Evolutionary conservation across 2,888 invertebrate genomes (phyloP).

Genomic region (Mimumesa dahlbomi): DNA sequence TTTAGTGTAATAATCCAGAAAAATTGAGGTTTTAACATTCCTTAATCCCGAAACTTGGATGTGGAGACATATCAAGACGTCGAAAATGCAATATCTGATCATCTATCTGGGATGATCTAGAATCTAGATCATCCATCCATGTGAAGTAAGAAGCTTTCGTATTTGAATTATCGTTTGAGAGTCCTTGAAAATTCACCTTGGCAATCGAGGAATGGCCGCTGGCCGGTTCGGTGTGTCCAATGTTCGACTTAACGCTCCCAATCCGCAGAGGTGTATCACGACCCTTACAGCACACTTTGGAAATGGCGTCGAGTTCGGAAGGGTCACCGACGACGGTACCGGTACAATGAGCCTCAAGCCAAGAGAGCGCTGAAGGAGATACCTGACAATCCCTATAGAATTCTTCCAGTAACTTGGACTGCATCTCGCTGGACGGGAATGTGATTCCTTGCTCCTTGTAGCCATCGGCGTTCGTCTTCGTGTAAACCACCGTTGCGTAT

Average conservation of each 20-base stretch:
- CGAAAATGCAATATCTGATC: too few relatives aligned
- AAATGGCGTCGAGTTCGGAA: conserved; percentile 92
- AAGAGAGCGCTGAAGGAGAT: conserved; percentile 82
- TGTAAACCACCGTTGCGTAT: too few relatives aligned
- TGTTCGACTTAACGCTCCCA: conserved; percentile 95
- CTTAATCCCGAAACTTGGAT: too few relatives aligned
- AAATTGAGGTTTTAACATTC: too few relatives aligned
- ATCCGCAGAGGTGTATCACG: conserved; percentile 89
- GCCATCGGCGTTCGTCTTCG: conserved; percentile 84
- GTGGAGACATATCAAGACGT: too few relatives aligned
- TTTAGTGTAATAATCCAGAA: too few relatives aligned
- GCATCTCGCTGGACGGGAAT: conserved; percentile 74
- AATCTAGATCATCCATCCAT: too few relatives aligned
- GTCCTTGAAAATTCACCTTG: too few relatives aligned
- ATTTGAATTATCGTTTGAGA: too few relatives aligned
- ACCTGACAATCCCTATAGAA: conserved; percentile 84
- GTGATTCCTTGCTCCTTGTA: conserved; percentile 78
- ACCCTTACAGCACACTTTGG: conserved; percentile 88
- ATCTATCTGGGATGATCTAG: too few relatives aligned
- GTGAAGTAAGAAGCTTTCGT: too few relatives aligned
- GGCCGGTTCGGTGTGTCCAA: conserved; percentile 95
- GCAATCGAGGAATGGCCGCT: conserved; percentile 91
- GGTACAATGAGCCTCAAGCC: conserved; percentile 89
- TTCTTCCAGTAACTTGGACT: conserved; percentile 79
- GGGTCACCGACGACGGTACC: conserved; percentile 94